Percentiles rank a stretch among this genome's conserved stretches.
Evolutionary conservation across 2,113 vertebrate genomes (phyloP).

Genomic region (Ceratotherium simum): DNA sequence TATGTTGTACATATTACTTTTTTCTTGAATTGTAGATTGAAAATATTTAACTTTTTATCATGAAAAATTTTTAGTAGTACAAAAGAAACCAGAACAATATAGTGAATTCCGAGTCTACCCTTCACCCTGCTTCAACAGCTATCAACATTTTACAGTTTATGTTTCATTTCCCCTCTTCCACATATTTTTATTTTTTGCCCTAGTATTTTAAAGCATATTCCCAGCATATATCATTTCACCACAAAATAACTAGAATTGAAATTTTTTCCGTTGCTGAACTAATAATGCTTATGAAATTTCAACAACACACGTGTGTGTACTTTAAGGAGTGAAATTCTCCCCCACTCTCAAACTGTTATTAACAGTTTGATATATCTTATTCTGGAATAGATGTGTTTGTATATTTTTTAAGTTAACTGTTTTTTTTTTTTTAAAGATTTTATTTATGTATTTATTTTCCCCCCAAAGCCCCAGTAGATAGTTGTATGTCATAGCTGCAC

Average conservation of each 20-base stretch:
- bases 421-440: no score
- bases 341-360: not conserved
- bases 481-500: no score
- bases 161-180: not conserved
- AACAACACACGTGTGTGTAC: not conserved
- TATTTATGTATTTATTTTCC: no score
- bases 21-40: conserved; percentile 25
- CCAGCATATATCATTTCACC: not conserved
- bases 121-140: not conserved
- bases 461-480: no score
- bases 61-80: not conserved
- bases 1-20: not conserved
- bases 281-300: conserved; percentile 24
- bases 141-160: not conserved
- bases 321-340: not conserved
- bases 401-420: not conserved
- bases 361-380: not conserved
- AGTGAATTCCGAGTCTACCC: not conserved
- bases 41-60: conserved; percentile 4
- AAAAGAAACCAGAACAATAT: not conserved
- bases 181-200: not conserved
- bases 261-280: not conserved
- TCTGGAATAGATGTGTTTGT: not conserved
- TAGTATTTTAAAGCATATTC: not conserved
- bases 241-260: not conserved